A percentile compares a stretch with the other conserved stretches of the same genome.
These are phyloP conservation scores for Pantherophis alleghaniensis DNA, from an alignment of 2,797 vertebrate genomes.

Conservation along the genomic window DNA sequence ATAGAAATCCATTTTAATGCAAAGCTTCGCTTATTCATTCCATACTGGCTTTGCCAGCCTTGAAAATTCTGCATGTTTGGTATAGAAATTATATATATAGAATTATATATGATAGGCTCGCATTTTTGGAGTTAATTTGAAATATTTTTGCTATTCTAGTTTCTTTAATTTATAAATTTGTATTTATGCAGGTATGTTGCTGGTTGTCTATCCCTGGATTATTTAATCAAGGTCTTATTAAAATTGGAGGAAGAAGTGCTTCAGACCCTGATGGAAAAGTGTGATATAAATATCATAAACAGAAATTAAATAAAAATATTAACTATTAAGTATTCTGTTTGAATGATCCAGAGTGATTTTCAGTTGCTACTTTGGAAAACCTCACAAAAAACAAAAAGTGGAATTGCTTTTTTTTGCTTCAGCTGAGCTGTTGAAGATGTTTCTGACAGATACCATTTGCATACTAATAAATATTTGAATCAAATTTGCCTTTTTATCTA, in stretches of 20 bases:
- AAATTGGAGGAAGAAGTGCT: not conserved
- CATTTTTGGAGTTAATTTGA: not conserved
- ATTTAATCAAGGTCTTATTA: not conserved
- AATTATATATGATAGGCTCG: not conserved
- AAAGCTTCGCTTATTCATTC: not conserved
- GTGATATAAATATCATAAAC: not conserved
- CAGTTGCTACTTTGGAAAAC: not conserved
- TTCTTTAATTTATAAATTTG: not conserved
- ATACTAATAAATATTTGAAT: not conserved
- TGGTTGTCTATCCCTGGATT: not conserved
- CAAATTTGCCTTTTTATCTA: not conserved
- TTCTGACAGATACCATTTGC: not conserved
- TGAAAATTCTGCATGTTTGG: not conserved
- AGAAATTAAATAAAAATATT: not conserved
- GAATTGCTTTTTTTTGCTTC: not conserved
- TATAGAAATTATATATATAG: too few species aligned
- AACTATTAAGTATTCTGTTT: not conserved
- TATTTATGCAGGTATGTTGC: not conserved
- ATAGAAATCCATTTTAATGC: not conserved
- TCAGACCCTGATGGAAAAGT: not conserved
- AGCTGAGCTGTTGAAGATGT: not conserved
- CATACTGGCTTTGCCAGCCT: not conserved
- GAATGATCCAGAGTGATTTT: not conserved
- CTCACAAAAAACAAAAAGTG: not conserved
- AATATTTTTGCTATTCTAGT: not conserved